phyloP scores from a whole-genome alignment of 2,888 invertebrate genomes.

The Hermaeophaga mercurialis region DNA sequence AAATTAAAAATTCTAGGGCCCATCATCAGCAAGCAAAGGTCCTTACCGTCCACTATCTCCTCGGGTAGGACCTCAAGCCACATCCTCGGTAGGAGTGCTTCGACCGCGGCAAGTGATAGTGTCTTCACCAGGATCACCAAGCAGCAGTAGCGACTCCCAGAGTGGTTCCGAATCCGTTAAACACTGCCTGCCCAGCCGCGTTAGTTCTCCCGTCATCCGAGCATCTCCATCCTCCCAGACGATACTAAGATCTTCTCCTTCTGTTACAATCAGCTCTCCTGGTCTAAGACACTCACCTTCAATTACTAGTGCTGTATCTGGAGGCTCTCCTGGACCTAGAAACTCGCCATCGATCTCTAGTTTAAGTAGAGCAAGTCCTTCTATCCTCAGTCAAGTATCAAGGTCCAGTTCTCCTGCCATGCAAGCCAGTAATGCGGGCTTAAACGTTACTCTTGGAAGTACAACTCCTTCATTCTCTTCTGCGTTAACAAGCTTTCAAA shows the following conservation, averaged over 20 bases:
- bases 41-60: conserved; percentile 75
- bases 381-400: conserved; percentile 47
- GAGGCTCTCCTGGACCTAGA: conserved; percentile 43
- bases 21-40: conserved; percentile 74
- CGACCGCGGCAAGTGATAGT: conserved; percentile 65
- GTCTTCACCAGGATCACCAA: conserved; percentile 80
- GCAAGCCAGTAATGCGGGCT: conserved; percentile 65
- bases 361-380: conserved; percentile 58
- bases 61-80: conserved; percentile 65
- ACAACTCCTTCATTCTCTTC: conserved; percentile 52
- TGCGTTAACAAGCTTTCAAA: conserved; percentile 51
- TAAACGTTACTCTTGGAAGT: conserved; percentile 66
- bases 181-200: conserved; percentile 61
- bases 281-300: conserved; percentile 45
- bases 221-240: conserved; percentile 55
- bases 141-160: conserved; percentile 78
- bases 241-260: conserved; percentile 56
- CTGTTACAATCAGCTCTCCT: conserved; percentile 46
- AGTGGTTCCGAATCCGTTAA: conserved; percentile 79
- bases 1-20: conserved; percentile 68
- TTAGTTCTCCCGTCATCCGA: conserved; percentile 57
- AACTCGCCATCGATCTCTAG: conserved; percentile 54
- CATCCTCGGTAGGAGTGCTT: conserved; percentile 47
- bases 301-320: conserved; percentile 34
- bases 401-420: conserved; percentile 57